A percentile compares a stretch with the other conserved stretches of the same genome.
These are phyloP conservation scores for Enteromius anoplus DNA, from an alignment of 2,797 vertebrate genomes.

Conservation along the genomic window DNA sequence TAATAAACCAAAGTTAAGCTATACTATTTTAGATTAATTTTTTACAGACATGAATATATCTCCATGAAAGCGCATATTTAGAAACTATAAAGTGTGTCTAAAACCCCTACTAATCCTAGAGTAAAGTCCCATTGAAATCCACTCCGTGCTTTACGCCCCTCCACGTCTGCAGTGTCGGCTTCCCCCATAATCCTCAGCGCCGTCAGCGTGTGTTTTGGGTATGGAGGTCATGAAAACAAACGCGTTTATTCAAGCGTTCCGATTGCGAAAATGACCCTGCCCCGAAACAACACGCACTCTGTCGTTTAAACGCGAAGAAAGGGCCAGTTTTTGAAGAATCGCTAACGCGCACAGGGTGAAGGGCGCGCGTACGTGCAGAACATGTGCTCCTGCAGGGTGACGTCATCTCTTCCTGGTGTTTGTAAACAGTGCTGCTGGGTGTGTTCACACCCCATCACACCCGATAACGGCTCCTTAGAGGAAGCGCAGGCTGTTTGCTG, in stretches of 20 bases:
- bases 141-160: slow-evolving; percentile 58
- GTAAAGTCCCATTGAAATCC: slow-evolving; percentile 29
- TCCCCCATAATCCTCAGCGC: slow-evolving; percentile 62
- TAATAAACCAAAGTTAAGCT: background rate
- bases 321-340: accelerated
- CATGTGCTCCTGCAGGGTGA: slow-evolving; percentile 66
- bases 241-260: slow-evolving; percentile 36
- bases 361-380: slow-evolving; percentile 19
- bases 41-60: background rate
- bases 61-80: too few species aligned
- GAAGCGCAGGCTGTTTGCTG: background rate
- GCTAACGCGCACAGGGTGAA: background rate
- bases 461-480: background rate
- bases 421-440: slow-evolving; percentile 72
- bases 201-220: slow-evolving; percentile 46
- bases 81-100: background rate
- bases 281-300: too few species aligned
- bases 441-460: slow-evolving; percentile 14
- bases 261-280: accelerated
- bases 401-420: slow-evolving; percentile 69
- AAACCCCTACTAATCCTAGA: background rate
- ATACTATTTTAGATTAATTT: too few species aligned
- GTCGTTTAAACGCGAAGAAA: too few species aligned
- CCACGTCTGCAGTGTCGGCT: slow-evolving; percentile 69
- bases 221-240: slow-evolving; percentile 60